Conservation (phyloP, 2,113 vertebrate species). For the Semnornis frantzii region DNA sequence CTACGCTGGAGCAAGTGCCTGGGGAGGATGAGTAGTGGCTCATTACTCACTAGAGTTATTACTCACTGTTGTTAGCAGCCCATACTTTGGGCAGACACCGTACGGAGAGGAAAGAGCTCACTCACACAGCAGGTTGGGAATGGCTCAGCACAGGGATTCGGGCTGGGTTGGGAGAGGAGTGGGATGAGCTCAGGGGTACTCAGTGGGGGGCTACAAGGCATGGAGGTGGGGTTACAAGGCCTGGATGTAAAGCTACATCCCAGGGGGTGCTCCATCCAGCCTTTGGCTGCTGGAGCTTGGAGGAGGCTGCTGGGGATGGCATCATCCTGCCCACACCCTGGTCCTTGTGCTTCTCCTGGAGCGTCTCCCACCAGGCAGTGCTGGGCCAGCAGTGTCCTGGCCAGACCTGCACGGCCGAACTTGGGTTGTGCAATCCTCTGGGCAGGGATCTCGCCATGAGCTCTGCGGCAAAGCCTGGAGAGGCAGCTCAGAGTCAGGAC, state of each 20-base stretch:
- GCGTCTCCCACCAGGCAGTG: not conserved
- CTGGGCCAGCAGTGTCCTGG: not conserved
- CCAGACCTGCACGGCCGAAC: not conserved
- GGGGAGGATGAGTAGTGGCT: constrained; percentile 44
- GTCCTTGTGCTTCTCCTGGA: rapidly evolving
- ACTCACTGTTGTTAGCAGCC: not conserved
- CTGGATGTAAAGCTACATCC: not conserved
- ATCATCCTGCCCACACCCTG: not conserved
- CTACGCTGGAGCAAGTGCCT: rapidly evolving
- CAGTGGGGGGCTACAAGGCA: rapidly evolving
- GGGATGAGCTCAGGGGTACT: not conserved
- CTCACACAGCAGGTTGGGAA: not conserved
- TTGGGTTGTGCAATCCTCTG: not conserved
- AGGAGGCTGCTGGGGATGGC: not conserved
- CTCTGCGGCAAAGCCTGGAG: not conserved
- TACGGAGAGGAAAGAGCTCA: not conserved
- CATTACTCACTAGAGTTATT: constrained; percentile 35
- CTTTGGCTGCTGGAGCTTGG: not conserved
- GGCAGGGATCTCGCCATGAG: not conserved
- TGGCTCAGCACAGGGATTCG: rapidly evolving
- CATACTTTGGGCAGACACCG: not conserved
- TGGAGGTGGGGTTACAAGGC: not conserved
- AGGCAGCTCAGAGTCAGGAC: not conserved
- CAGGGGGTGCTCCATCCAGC: not conserved
- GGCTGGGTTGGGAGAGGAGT: not conserved